Conservation (phyloP, 2,797 vertebrate species). For the Hemibagrus guttatus region DNA sequence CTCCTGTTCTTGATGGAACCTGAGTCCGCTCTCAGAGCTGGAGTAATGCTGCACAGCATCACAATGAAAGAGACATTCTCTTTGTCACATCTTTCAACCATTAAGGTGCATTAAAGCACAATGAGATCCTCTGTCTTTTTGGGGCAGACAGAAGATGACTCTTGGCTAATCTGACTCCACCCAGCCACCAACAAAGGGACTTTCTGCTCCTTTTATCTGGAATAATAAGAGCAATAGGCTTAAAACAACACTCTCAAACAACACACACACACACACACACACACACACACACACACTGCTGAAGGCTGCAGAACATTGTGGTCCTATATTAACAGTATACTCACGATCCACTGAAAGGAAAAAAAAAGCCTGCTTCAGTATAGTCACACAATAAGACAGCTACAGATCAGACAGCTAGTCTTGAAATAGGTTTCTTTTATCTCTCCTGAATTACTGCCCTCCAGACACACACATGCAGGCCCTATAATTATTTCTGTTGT, state of each 20-base stretch:
- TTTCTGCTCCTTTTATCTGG: slow-evolving; percentile 43
- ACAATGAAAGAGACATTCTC: slow-evolving; percentile 12
- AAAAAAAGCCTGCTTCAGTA: slow-evolving; percentile 14
- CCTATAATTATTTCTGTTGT: background rate
- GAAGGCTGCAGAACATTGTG: slow-evolving; percentile 17
- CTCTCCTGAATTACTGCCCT: slow-evolving; percentile 9
- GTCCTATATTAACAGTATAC: slow-evolving; percentile 26
- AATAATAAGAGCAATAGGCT: slow-evolving; percentile 10
- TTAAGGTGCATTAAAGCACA: slow-evolving; percentile 79
- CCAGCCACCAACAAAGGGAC: slow-evolving; percentile 39
- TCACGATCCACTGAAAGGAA: slow-evolving; percentile 22
- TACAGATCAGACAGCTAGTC: slow-evolving; percentile 31
- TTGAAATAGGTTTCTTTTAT: slow-evolving; percentile 28
- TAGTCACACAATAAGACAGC: slow-evolving; percentile 32
- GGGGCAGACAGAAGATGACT: slow-evolving; percentile 36
- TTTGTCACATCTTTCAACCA: slow-evolving; percentile 47
- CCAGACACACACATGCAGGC: background rate
- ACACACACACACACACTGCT: slow-evolving; percentile 5
- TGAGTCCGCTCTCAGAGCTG: slow-evolving; percentile 28
- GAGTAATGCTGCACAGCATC: slow-evolving; percentile 59
- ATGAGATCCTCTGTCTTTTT: slow-evolving; percentile 61
- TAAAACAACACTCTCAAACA: slow-evolving; percentile 33
- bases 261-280: slow-evolving; percentile 3
- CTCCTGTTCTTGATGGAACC: slow-evolving; percentile 46
- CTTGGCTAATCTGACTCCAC: slow-evolving; percentile 36